A percentile compares a stretch with the other conserved stretches of the same genome.
These are phyloP conservation scores for Polyommatus iphigenia DNA, from an alignment of 2,888 invertebrate genomes.

Conservation along the genomic window DNA sequence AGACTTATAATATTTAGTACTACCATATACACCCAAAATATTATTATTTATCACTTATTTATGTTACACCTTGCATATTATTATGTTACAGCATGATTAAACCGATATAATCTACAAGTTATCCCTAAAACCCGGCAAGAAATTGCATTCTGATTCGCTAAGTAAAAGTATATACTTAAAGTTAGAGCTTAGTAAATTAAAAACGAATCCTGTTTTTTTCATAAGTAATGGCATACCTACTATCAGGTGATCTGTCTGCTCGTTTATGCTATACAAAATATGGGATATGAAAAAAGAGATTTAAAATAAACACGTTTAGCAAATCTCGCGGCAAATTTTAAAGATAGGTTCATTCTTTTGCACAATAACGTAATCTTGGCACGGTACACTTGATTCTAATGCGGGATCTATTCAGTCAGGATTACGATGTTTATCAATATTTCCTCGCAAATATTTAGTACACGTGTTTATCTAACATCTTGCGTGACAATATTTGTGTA, in stretches of 20 bases:
- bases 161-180: too few species aligned
- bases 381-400: constrained; percentile 78
- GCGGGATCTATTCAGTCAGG: constrained; percentile 57
- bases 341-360: constrained; percentile 50
- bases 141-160: too few species aligned
- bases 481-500: constrained; percentile 69
- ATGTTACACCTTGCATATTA: too few species aligned
- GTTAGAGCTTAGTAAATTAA: not conserved
- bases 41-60: too few species aligned
- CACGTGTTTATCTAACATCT: constrained; percentile 50
- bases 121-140: too few species aligned
- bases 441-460: constrained; percentile 62
- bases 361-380: constrained; percentile 73
- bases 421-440: constrained; percentile 76
- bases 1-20: too few species aligned
- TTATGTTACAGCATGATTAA: too few species aligned
- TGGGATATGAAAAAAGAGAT: not conserved
- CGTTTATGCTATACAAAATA: not conserved
- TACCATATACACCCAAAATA: too few species aligned
- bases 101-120: too few species aligned
- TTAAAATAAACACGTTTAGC: constrained; percentile 33
- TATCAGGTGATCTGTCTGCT: not conserved
- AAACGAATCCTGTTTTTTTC: not conserved
- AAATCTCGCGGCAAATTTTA: constrained; percentile 27
- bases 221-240: not conserved